These are phyloP conservation scores for Pardalotus punctatus DNA, from an alignment of 2,113 vertebrate species.

Conservation along the genomic window DNA sequence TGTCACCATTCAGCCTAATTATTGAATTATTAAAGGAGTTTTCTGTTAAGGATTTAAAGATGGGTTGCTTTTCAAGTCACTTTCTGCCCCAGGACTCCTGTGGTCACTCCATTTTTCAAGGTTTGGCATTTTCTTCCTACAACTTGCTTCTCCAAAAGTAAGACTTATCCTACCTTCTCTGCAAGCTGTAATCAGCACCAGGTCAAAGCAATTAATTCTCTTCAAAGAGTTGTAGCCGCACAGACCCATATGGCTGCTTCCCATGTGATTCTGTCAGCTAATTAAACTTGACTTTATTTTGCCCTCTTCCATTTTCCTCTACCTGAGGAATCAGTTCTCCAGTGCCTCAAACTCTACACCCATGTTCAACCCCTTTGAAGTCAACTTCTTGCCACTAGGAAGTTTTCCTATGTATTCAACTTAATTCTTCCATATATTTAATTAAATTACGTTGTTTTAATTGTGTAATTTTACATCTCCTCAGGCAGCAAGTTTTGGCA, in stretches of 20 bases:
- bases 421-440: background rate
- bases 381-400: background rate
- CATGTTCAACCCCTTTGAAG: background rate
- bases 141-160: background rate
- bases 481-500: background rate
- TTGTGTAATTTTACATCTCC: background rate
- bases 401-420: background rate
- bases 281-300: constrained; percentile 54
- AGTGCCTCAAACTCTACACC: background rate
- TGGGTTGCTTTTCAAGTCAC: background rate
- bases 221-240: constrained; percentile 35
- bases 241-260: constrained; percentile 48
- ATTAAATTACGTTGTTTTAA: background rate
- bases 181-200: constrained; percentile 34
- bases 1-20: background rate
- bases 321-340: background rate
- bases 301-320: background rate
- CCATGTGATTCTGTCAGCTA: constrained; percentile 27
- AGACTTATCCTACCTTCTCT: background rate
- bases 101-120: background rate
- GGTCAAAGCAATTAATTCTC: constrained; percentile 66
- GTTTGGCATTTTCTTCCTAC: background rate
- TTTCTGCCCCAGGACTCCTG: background rate
- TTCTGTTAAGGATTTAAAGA: background rate
- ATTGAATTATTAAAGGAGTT: background rate